Conservation (phyloP, 2,888 invertebrate genomes). For the Petrophora chlorosata region DNA sequence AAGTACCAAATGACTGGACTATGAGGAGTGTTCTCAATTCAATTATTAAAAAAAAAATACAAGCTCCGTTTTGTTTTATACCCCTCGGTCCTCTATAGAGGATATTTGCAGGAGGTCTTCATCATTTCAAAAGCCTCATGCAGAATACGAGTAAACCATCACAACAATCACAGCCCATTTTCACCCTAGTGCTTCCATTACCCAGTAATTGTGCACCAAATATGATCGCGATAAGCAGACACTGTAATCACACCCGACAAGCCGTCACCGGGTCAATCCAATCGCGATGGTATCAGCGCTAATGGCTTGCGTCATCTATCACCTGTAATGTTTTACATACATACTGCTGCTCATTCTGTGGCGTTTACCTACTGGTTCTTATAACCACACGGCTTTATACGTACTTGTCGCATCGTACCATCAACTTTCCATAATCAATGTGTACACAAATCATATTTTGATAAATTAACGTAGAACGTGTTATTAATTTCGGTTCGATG, state of each 20-base stretch:
- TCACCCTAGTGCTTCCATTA: conserved; percentile 4
- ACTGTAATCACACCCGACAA: conserved; percentile 19
- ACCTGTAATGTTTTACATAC: no score
- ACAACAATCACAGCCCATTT: conserved; percentile 1
- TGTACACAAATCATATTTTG: conserved; percentile 30
- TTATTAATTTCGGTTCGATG: conserved; percentile 28
- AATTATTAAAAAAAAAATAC: no score
- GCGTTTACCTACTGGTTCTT: no score
- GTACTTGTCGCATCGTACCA: conserved; percentile 55
- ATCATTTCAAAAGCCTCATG: no score
- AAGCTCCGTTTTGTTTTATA: no score
- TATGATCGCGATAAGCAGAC: conserved; percentile 29
- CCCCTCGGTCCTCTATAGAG: no score
- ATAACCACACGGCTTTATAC: no score
- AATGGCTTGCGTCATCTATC: conserved; percentile 66
- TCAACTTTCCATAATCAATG: conserved; percentile 25
- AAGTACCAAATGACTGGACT: no score
- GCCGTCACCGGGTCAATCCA: conserved; percentile 21
- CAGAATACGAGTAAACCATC: no score
- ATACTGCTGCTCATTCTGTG: no score
- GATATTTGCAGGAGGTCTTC: no score
- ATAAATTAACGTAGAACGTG: conserved; percentile 30
- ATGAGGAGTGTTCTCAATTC: no score
- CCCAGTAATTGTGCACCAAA: conserved; percentile 29
- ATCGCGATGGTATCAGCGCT: conserved; percentile 56